A percentile compares a stretch with the other conserved stretches of the same genome.
phyloP scores from a whole-genome alignment of 2,888 invertebrate genomes.

The Pheosia tremula region DNA sequence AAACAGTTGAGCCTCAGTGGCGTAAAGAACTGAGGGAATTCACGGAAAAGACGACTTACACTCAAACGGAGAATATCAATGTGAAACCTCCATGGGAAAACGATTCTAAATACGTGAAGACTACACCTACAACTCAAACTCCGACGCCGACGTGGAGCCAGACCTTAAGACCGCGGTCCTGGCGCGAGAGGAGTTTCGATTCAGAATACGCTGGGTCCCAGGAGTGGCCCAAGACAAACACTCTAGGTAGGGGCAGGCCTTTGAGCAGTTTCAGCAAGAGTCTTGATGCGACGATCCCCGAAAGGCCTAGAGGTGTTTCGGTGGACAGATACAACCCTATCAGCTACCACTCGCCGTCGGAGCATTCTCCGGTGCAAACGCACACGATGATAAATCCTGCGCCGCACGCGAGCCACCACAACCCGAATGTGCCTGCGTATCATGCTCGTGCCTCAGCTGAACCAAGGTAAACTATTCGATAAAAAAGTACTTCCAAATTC shows the following conservation, averaged over 20 bases:
- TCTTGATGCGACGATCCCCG: constrained; percentile 54
- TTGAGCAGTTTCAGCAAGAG: constrained; percentile 64
- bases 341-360: constrained; percentile 71
- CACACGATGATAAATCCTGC: constrained; percentile 75
- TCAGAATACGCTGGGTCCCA: constrained; percentile 70
- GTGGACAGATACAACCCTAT: constrained; percentile 78
- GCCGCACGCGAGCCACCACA: constrained; percentile 68
- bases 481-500: neutral
- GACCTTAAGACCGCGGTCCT: constrained; percentile 73
- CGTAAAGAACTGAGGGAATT: constrained; percentile 79
- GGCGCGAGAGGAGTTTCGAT: constrained; percentile 78
- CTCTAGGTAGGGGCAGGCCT: constrained; percentile 73
- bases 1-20: constrained; percentile 75
- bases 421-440: constrained; percentile 79
- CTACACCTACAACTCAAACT: constrained; percentile 57
- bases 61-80: constrained; percentile 57
- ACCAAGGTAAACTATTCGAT: constrained; percentile 62
- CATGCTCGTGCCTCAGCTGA: constrained; percentile 78
- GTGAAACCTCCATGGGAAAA: constrained; percentile 76
- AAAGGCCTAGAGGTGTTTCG: constrained; percentile 73
- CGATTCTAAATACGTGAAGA: constrained; percentile 62
- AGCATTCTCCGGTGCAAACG: constrained; percentile 76
- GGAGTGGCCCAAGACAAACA: constrained; percentile 74
- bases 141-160: constrained; percentile 79
- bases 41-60: constrained; percentile 71